Conservation (phyloP, 2,797 vertebrate species). For the Pelodytes ibericus region DNA sequence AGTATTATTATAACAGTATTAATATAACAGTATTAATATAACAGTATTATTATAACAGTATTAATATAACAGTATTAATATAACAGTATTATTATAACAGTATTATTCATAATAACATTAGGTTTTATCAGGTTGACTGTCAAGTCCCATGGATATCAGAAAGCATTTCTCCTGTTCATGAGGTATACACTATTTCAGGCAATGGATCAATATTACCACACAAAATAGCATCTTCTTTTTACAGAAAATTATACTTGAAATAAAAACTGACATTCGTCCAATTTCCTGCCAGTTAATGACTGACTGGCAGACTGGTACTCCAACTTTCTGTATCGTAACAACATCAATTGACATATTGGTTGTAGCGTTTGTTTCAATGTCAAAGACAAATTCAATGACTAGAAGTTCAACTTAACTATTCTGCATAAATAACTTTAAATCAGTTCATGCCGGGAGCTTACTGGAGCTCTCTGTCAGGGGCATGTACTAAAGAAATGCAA, state of each 20-base stretch:
- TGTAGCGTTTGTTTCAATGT: conserved; percentile 54
- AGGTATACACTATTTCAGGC: conserved; percentile 52
- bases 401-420: conserved; percentile 33
- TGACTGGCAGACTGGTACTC: conserved; percentile 57
- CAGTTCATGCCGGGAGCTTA: not conserved
- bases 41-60: conserved; percentile 1
- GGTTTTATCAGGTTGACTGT: conserved; percentile 43
- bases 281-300: conserved; percentile 57
- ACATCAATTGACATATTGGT: conserved; percentile 54
- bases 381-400: conserved; percentile 53
- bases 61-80: conserved; percentile 22
- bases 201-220: conserved; percentile 55
- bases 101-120: conserved; percentile 36
- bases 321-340: conserved; percentile 44
- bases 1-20: conserved; percentile 7
- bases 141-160: conserved; percentile 49
- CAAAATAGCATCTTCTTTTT: conserved; percentile 56
- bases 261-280: conserved; percentile 53
- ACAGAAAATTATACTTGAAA: conserved; percentile 55
- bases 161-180: conserved; percentile 37
- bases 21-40: conserved; percentile 34
- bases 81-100: conserved; percentile 21
- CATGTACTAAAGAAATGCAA: no score
- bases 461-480: no score
- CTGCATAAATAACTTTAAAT: conserved; percentile 29